Evolutionary conservation across 1,140 invertebrate species (phyloP).

Genomic region (Ceratosolen fusciceps): DNA sequence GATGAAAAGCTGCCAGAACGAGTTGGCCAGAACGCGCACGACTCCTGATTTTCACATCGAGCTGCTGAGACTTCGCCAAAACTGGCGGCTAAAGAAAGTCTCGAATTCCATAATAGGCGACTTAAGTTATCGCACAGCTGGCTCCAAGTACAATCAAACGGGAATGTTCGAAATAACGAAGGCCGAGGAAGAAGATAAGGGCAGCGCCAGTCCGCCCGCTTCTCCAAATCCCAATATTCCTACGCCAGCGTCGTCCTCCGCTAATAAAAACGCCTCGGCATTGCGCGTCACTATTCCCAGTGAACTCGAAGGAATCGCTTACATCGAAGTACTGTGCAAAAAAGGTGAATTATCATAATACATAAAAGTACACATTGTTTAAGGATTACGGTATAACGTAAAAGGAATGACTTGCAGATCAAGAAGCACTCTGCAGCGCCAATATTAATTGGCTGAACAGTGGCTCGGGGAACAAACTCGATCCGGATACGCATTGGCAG

Average conservation of each 20-base stretch:
- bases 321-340: constrained; percentile 94
- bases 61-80: constrained; percentile 88
- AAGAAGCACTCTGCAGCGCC: constrained; percentile 86
- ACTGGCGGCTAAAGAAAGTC: constrained; percentile 96
- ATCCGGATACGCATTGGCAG: constrained; percentile 92
- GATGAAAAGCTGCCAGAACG: constrained; percentile 83
- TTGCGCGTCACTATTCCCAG: constrained; percentile 92
- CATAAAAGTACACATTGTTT: not conserved
- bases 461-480: constrained; percentile 76
- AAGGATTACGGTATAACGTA: not conserved
- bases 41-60: constrained; percentile 94
- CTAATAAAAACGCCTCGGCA: constrained; percentile 79
- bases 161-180: constrained; percentile 98
- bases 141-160: constrained; percentile 92
- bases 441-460: constrained; percentile 82
- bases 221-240: constrained; percentile 65
- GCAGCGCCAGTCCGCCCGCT: constrained; percentile 71
- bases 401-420: constrained; percentile 72
- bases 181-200: constrained; percentile 85
- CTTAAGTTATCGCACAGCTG: constrained; percentile 93
- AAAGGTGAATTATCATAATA: constrained; percentile 76
- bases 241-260: constrained; percentile 53
- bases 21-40: constrained; percentile 81
- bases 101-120: constrained; percentile 96
- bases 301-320: constrained; percentile 94